Conservation (phyloP, 2,888 invertebrate genomes). For the Timandra comae region DNA sequence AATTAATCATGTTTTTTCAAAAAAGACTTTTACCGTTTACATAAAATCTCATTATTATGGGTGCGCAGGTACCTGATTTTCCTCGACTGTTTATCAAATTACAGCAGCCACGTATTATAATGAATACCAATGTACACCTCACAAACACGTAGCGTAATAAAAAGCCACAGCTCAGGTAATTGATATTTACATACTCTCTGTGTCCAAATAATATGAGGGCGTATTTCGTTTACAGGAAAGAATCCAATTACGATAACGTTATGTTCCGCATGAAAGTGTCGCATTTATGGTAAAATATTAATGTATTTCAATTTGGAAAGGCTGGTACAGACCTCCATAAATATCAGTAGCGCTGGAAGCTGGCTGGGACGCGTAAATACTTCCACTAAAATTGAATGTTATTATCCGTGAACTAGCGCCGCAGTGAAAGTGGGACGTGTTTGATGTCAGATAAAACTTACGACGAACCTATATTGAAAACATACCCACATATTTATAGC, state of each 20-base stretch:
- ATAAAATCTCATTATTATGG: too few species aligned
- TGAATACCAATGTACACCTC: constrained; percentile 14
- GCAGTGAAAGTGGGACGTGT: constrained; percentile 32
- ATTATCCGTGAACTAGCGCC: constrained; percentile 55
- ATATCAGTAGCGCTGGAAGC: constrained; percentile 61
- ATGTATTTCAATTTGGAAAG: constrained; percentile 76
- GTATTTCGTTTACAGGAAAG: constrained; percentile 58
- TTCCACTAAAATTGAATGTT: constrained; percentile 70
- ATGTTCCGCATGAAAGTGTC: constrained; percentile 73
- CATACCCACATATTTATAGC: constrained; percentile 3
- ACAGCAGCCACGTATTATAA: constrained; percentile 9
- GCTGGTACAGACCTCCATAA: constrained; percentile 73
- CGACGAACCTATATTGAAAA: constrained; percentile 16
- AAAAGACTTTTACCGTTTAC: too few species aligned
- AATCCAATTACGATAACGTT: constrained; percentile 75
- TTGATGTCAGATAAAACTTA: constrained; percentile 33
- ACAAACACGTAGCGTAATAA: constrained; percentile 15
- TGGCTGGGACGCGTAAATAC: constrained; percentile 66
- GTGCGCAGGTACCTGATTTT: too few species aligned
- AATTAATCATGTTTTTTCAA: too few species aligned
- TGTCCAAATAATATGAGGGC: constrained; percentile 39
- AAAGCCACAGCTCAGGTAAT: constrained; percentile 26
- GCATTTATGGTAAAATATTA: constrained; percentile 77
- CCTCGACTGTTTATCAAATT: constrained; percentile 13
- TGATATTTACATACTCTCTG: constrained; percentile 31